Conservation (phyloP, 2,888 invertebrate genomes). For the Drosophila merina region DNA sequence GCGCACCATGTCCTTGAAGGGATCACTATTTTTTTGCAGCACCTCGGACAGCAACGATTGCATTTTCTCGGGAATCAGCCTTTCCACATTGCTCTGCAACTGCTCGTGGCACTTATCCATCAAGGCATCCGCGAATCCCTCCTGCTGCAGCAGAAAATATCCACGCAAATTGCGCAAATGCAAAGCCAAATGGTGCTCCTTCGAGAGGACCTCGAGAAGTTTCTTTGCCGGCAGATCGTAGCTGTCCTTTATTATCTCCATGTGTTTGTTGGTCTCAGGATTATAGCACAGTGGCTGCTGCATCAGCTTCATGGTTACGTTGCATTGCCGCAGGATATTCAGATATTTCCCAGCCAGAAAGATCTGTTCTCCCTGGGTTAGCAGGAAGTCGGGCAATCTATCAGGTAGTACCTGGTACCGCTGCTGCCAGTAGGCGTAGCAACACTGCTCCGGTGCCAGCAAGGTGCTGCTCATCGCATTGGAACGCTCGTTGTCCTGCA, state of each 20-base stretch:
- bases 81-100: conserved; percentile 34
- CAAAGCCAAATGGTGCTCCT: conserved; percentile 34
- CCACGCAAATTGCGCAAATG: conserved; percentile 49
- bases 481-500: conserved; percentile 52
- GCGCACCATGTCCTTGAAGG: conserved; percentile 47
- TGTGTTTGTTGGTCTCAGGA: conserved; percentile 27
- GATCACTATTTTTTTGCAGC: conserved; percentile 39
- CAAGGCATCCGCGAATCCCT: conserved; percentile 33
- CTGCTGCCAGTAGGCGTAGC: conserved; percentile 52
- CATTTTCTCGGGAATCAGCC: conserved; percentile 42
- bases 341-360: conserved; percentile 63
- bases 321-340: conserved; percentile 61
- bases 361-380: conserved; percentile 31
- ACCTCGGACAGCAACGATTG: conserved; percentile 20
- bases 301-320: conserved; percentile 53
- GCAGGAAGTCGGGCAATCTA: conserved; percentile 51
- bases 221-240: conserved; percentile 57
- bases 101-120: conserved; percentile 24
- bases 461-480: conserved; percentile 47
- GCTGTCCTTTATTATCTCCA: conserved; percentile 39
- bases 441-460: conserved; percentile 55
- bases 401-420: conserved; percentile 47
- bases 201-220: conserved; percentile 38
- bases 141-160: conserved; percentile 52
- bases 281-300: conserved; percentile 43